Conservation (phyloP, 2,797 vertebrate genomes). For the Acipenser oxyrinchus region DNA sequence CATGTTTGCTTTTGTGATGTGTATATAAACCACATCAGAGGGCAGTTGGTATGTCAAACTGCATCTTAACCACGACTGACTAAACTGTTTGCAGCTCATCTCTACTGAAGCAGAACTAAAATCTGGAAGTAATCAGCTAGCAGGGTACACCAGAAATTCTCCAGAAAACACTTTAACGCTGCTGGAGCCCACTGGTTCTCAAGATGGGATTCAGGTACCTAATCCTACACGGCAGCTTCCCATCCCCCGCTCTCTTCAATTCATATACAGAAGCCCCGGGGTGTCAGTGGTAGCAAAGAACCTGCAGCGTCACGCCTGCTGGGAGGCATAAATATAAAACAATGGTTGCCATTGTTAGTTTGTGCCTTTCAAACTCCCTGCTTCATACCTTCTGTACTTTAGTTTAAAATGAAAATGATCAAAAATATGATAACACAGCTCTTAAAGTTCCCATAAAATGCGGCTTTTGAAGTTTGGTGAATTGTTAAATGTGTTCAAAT, state of each 20-base stretch:
- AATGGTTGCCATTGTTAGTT: slow-evolving; percentile 67
- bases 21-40: slow-evolving; percentile 51
- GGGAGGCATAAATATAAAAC: slow-evolving; percentile 88
- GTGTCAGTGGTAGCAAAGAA: slow-evolving; percentile 80
- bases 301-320: slow-evolving; percentile 78
- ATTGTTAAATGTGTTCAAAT: too few relatives aligned
- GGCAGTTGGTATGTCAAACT: slow-evolving; percentile 53
- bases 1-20: slow-evolving; percentile 30
- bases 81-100: slow-evolving; percentile 78
- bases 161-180: slow-evolving; percentile 86
- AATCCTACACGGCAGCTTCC: slow-evolving; percentile 83
- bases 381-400: slow-evolving; percentile 8
- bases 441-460: too few relatives aligned
- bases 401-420: neutral
- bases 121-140: slow-evolving; percentile 98
- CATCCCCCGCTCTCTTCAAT: slow-evolving; percentile 53
- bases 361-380: slow-evolving; percentile 45
- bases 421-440: too few relatives aligned
- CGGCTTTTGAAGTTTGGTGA: too few relatives aligned
- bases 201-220: slow-evolving; percentile 93
- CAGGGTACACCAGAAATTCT: slow-evolving; percentile 88
- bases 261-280: slow-evolving; percentile 71
- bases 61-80: slow-evolving; percentile 75
- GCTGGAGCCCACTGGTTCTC: slow-evolving; percentile 85
- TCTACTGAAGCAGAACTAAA: slow-evolving; percentile 90